A percentile compares a stretch with the other conserved stretches of the same genome.
Evolutionary conservation across 2,113 vertebrate genomes (phyloP).

Genomic region (Dolichallabes microphthalmus): DNA sequence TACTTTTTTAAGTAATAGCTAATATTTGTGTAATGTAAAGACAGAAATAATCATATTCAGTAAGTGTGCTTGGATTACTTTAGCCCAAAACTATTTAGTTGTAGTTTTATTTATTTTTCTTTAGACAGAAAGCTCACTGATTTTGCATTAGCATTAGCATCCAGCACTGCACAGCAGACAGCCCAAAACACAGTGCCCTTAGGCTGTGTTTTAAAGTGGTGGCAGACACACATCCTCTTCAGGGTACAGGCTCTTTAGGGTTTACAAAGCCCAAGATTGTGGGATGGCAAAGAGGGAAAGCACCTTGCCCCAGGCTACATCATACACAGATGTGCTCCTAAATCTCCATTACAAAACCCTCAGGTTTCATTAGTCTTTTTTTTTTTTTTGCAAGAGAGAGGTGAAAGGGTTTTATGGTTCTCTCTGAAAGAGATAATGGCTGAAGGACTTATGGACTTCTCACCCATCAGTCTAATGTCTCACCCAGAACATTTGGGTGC

Average conservation of each 20-base stretch:
- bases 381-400: conserved; percentile 6
- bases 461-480: not conserved
- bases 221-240: conserved; percentile 48
- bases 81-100: not conserved
- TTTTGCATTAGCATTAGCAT: conserved; percentile 31
- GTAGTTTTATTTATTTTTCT: not conserved
- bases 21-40: not conserved
- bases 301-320: conserved; percentile 50
- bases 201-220: conserved; percentile 48
- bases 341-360: conserved; percentile 29
- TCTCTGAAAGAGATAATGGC: not conserved
- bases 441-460: not conserved
- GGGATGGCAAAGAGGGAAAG: conserved; percentile 36
- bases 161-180: conserved; percentile 7
- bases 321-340: conserved; percentile 49
- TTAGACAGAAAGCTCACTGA: not conserved
- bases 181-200: conserved; percentile 31
- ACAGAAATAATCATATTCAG: not conserved
- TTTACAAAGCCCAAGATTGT: conserved; percentile 47
- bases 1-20: not conserved
- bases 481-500: not conserved
- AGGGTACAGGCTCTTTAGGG: conserved; percentile 40
- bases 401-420: not conserved
- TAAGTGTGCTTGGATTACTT: not conserved
- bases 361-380: conserved; percentile 26